Conservation (phyloP, 2,888 invertebrate species). For the Cephus nigrinus region DNA sequence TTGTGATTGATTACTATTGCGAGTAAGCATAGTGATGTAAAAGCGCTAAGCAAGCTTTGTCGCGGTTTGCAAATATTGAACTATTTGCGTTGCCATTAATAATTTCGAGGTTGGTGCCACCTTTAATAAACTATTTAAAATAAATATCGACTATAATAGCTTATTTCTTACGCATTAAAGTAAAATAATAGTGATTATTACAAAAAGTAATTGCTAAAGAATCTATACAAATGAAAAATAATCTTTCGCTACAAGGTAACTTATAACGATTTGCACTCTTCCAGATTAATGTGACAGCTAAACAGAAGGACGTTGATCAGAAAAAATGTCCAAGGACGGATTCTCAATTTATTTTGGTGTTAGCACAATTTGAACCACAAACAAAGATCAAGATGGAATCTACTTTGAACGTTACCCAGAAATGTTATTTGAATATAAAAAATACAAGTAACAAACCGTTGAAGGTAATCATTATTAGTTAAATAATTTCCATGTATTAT, state of each 20-base stretch:
- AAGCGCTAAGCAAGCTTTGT: no score
- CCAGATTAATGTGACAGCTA: constrained; percentile 39
- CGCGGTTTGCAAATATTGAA: no score
- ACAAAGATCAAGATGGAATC: constrained; percentile 46
- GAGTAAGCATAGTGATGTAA: no score
- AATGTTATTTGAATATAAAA: constrained; percentile 40
- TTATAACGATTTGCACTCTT: constrained; percentile 14
- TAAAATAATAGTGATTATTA: no score
- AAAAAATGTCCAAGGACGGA: constrained; percentile 2
- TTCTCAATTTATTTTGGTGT: constrained; percentile 33
- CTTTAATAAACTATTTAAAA: no score
- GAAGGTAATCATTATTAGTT: constrained; percentile 32
- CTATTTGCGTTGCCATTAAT: no score
- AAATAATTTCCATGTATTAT: constrained; percentile 9
- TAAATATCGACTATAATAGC: no score
- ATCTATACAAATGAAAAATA: not conserved
- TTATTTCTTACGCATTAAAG: no score
- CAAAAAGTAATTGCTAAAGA: not conserved
- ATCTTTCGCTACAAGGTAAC: not conserved
- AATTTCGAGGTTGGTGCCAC: no score
- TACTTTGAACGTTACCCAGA: constrained; percentile 34
- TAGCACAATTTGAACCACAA: constrained; percentile 58
- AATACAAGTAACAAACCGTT: constrained; percentile 41
- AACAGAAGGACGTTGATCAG: constrained; percentile 24
- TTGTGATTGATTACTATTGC: no score